These are phyloP conservation scores for Chymomyza caudatula DNA, from an alignment of 2,888 invertebrate genomes.

Conservation along the genomic window DNA sequence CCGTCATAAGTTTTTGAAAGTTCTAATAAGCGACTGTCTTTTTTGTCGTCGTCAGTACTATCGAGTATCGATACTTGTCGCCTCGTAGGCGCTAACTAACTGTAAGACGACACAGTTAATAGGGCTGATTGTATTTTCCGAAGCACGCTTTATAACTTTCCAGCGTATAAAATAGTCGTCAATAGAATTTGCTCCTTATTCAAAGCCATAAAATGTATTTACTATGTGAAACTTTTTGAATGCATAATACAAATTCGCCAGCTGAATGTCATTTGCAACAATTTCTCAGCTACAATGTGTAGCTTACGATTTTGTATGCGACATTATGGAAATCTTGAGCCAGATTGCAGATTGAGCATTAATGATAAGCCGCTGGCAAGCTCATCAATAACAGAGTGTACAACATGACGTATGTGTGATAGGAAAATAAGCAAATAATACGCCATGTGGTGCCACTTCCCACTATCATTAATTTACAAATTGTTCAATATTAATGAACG, in stretches of 20 bases:
- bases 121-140: too few relatives aligned
- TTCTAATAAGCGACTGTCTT: too few relatives aligned
- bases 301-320: not conserved
- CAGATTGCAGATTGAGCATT: constrained; percentile 25
- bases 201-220: constrained; percentile 26
- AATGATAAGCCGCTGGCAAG: constrained; percentile 50
- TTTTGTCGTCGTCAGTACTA: too few relatives aligned
- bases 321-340: not conserved
- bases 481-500: constrained; percentile 68
- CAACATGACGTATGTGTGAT: constrained; percentile 50
- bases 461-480: constrained; percentile 40
- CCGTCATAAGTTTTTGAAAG: too few relatives aligned
- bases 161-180: too few relatives aligned
- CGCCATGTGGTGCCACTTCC: constrained; percentile 28
- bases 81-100: too few relatives aligned
- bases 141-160: too few relatives aligned
- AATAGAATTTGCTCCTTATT: not conserved
- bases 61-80: too few relatives aligned
- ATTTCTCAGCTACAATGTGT: constrained; percentile 19
- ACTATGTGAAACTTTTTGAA: constrained; percentile 30
- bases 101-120: too few relatives aligned
- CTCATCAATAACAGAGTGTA: constrained; percentile 51
- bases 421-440: constrained; percentile 56
- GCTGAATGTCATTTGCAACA: constrained; percentile 25
- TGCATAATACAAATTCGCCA: constrained; percentile 28